These are phyloP conservation scores for Yponomeuta plumbellus DNA, from an alignment of 2,888 invertebrate genomes.

Conservation along the genomic window DNA sequence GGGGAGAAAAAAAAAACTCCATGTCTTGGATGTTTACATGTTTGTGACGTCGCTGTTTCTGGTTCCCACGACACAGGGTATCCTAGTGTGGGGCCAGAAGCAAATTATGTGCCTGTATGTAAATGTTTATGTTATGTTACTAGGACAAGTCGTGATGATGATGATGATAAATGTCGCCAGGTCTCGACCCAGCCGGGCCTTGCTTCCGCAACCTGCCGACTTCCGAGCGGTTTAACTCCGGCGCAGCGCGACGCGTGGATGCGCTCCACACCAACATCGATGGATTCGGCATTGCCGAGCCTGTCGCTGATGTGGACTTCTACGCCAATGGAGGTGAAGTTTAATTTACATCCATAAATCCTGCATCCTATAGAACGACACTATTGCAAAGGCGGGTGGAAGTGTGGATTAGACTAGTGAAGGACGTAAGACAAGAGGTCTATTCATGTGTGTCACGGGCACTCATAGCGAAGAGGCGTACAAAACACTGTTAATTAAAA, in stretches of 20 bases:
- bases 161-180: constrained; percentile 29
- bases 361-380: not conserved
- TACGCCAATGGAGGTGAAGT: constrained; percentile 60
- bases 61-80: too few species aligned
- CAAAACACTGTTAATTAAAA: too few species aligned
- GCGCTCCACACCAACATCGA: constrained; percentile 63
- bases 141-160: not conserved
- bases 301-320: constrained; percentile 58
- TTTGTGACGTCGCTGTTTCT: too few species aligned
- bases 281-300: constrained; percentile 60
- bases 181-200: constrained; percentile 63
- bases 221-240: constrained; percentile 44
- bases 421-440: too few species aligned
- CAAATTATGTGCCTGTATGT: too few species aligned
- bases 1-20: too few species aligned
- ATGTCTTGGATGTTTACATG: too few species aligned
- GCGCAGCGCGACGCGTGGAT: constrained; percentile 49
- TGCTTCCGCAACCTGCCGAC: constrained; percentile 56
- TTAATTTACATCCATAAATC: not conserved
- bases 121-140: too few species aligned
- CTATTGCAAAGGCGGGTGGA: not conserved
- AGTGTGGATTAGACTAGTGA: too few species aligned
- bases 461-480: too few species aligned
- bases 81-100: too few species aligned
- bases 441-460: too few species aligned